A percentile compares a stretch with the other conserved stretches of the same genome.
These are phyloP conservation scores for Proales similis DNA, from an alignment of 1,140 invertebrate genomes.

Conservation along the genomic window DNA sequence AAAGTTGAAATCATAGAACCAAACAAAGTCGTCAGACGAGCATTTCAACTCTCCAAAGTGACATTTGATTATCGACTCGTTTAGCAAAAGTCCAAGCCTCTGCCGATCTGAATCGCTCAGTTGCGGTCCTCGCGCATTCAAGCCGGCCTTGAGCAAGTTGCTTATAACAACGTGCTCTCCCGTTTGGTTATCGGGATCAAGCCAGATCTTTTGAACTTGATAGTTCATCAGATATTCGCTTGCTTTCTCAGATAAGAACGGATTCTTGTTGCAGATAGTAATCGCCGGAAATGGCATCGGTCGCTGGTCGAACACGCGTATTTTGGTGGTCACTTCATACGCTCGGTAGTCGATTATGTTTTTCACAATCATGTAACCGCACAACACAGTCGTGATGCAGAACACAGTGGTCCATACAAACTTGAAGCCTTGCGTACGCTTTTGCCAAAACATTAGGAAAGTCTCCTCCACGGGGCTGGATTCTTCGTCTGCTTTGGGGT, in stretches of 20 bases:
- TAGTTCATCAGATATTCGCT: neutral
- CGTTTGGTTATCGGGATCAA: no score
- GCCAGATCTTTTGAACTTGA: no score
- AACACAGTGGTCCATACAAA: conserved; percentile 5
- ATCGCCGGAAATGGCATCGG: conserved; percentile 15
- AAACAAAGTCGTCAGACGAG: neutral
- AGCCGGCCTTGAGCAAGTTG: no score
- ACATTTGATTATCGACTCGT: no score
- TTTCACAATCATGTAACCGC: neutral
- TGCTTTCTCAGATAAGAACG: neutral
- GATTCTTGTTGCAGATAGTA: conserved; percentile 16
- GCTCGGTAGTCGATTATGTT: neutral
- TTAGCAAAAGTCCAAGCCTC: no score
- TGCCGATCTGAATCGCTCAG: no score
- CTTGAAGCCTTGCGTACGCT: neutral
- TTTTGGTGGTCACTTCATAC: conserved; percentile 14
- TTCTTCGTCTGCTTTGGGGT: no score
- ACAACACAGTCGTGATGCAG: neutral
- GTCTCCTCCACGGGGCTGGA: no score
- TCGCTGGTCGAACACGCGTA: neutral
- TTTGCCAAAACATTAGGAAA: no score
- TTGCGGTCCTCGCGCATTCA: no score
- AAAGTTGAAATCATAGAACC: neutral
- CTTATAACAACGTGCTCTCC: no score
- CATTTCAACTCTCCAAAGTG: no score